A percentile compares a stretch with the other conserved stretches of the same genome.
Conservation (phyloP, 2,113 vertebrate species). For the Tyto alba region DNA sequence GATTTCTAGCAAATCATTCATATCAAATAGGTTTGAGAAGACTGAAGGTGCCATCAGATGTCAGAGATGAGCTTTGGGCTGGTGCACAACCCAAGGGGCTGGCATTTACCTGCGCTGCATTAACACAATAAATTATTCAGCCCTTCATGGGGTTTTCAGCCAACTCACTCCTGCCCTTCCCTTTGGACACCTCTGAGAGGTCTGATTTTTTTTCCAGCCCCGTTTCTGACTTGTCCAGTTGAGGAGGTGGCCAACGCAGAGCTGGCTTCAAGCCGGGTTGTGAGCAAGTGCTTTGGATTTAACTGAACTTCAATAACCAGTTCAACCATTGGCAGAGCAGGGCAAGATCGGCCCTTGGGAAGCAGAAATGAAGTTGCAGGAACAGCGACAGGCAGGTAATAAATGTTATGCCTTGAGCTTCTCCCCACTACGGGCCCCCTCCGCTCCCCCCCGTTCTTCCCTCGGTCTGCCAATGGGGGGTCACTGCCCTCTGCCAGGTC, state of each 20-base stretch:
- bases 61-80: not conserved
- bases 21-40: not conserved
- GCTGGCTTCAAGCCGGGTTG: not conserved
- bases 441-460: not conserved
- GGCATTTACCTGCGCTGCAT: fast-evolving
- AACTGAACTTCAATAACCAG: not conserved
- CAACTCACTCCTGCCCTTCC: not conserved
- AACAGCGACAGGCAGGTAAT: not conserved
- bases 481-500: not conserved
- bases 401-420: not conserved
- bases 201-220: not conserved
- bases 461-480: fast-evolving
- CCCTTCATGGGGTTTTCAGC: not conserved
- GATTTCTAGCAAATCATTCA: not conserved
- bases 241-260: fast-evolving
- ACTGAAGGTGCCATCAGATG: not conserved
- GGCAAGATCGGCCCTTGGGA: not conserved
- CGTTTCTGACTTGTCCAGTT: not conserved
- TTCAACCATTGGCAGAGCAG: not conserved
- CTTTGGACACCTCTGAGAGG: not conserved
- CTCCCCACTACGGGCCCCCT: not conserved
- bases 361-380: not conserved
- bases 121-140: not conserved
- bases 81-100: not conserved
- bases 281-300: not conserved